Base-by-base conservation (phyloP, 2,113 vertebrate genomes). In the Salminus brasiliensis region DNA sequence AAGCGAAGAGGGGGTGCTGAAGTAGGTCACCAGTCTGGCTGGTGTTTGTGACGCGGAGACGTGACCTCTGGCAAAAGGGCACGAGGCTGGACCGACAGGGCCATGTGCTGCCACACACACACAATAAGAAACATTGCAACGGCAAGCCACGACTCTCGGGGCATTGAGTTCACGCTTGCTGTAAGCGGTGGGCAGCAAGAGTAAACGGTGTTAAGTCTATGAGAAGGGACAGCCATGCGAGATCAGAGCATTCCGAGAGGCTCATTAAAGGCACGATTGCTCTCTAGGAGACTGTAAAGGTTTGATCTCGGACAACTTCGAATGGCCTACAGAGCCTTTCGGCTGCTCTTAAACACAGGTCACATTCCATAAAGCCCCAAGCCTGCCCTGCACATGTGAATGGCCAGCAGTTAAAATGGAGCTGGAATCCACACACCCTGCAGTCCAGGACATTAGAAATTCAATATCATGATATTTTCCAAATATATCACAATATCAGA, bases 311-410 rank as follows among this genome's bases (percentile, higher is more conserved):
- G 30, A 36, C 16, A 34, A 29, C 66, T 36, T 66, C 23, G 27
- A 49, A 74, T 29, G 36, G 30, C 52, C 36, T 80, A 59, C 30
- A 16, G 59, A 49, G 30, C 60, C 70, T 76, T n/a, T 72, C 67
- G 73, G 52, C 72, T 72, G 62, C 21, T 66, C 72, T 73, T 83
- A 83, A 80, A 80, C 41, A 72, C 32, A 62, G 72, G 67, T 71
- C 66, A 66, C 72, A 79, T 83, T 71, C 72, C 65, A 71, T n/a
- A 23, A 1, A 1, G 25, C 59, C 47, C 41, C 16, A 4, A 29
- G 49, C 7, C n/a, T 57, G 66, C 25, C 55, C 71, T 66, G 77
- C 47, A 74, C 70, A 78, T 73, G 65, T 60, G 75, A 52, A 62
- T 21, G 7, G 18, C 45, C 49, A 59, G 66, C 57, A 66, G 47